A percentile compares a stretch with the other conserved stretches of the same genome.
These are phyloP conservation scores for Caenorhabditis sulstoni DNA, from an alignment of 2,888 invertebrate species.

Conservation along the genomic window DNA sequence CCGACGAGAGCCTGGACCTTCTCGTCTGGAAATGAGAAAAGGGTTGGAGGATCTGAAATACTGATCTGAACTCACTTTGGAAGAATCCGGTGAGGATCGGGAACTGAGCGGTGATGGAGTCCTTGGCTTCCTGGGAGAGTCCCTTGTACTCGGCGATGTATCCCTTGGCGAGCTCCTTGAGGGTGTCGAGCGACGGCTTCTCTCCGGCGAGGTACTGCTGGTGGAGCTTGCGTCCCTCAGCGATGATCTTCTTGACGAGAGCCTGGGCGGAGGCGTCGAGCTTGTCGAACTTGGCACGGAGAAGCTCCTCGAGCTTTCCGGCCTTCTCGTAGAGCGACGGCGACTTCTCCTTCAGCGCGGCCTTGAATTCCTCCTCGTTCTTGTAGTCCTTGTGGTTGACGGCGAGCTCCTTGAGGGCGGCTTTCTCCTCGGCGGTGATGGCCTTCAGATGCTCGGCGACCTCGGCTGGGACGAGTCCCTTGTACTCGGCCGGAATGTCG, in stretches of 20 bases:
- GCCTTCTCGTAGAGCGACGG: slow-evolving; percentile 75
- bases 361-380: slow-evolving; percentile 71
- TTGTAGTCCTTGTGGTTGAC: slow-evolving; percentile 67
- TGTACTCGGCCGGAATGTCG: slow-evolving; percentile 77
- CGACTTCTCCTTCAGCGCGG: slow-evolving; percentile 75
- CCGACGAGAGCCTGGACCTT: slow-evolving; percentile 59
- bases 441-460: slow-evolving; percentile 77
- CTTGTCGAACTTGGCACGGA: slow-evolving; percentile 69
- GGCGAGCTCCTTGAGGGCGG: slow-evolving; percentile 77
- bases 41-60: not conserved
- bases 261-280: slow-evolving; percentile 74
- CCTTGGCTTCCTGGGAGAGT: slow-evolving; percentile 74
- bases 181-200: slow-evolving; percentile 73
- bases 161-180: slow-evolving; percentile 65
- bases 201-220: slow-evolving; percentile 72
- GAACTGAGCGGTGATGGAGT: slow-evolving; percentile 71
- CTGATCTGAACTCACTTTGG: slow-evolving; percentile 61
- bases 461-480: slow-evolving; percentile 76
- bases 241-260: slow-evolving; percentile 74
- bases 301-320: slow-evolving; percentile 64
- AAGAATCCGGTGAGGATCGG: slow-evolving; percentile 77
- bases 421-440: slow-evolving; percentile 77
- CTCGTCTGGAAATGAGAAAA: slow-evolving; percentile 52
- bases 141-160: slow-evolving; percentile 70
- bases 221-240: slow-evolving; percentile 72